Evolutionary conservation across 2,888 invertebrate species (phyloP), one percentile per base, ranked within the genome.

Genomic region (Latrodectus hesperus): DNA sequence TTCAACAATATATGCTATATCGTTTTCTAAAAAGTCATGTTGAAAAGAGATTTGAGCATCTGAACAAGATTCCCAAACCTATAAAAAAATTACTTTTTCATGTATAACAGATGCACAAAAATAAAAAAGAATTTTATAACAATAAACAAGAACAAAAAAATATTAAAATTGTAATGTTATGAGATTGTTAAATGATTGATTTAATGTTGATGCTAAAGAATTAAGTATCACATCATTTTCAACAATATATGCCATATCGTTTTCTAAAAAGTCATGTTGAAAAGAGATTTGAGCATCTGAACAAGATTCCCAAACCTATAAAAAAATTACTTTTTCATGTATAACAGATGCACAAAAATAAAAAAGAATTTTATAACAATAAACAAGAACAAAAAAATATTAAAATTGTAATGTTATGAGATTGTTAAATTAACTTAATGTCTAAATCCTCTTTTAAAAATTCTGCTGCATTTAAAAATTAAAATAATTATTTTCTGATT

Each of bases 51-150:
- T 97, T 91, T 96, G 93, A 0, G 98, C 96, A 92, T 97, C 96
- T 0, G 98, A 98, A 91, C 95, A 95, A 5, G 96, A 95, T 92
- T 99, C 99, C 97, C 98, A 98, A 26, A 99, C 96, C 97, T 97
- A 91, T 70, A 91, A 91, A 85, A 88, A 89, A 90, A 70, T 76
- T 12, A 10, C n/a, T 8, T 22, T 22, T 26, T 22, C 14, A 14
- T 9, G 16, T 77, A 65, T 71, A 76, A 60, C 11, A 64, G n/a
- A 74, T 70, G 72, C 52, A 64, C 71, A 12, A 16, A 22, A 75
- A 55, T 49, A 26, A 51, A 60, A 26, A 51, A 60, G 22, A 0
- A 10, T 17, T 22, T 17, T 68, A 17, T 9, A 68, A n/a, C 4
- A 68, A 68, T 17, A n/a, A 72, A 9, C 8, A 51, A 38, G 11